phyloP scores from a whole-genome alignment of 2,113 vertebrate species.

The Crypturellus undulatus region DNA sequence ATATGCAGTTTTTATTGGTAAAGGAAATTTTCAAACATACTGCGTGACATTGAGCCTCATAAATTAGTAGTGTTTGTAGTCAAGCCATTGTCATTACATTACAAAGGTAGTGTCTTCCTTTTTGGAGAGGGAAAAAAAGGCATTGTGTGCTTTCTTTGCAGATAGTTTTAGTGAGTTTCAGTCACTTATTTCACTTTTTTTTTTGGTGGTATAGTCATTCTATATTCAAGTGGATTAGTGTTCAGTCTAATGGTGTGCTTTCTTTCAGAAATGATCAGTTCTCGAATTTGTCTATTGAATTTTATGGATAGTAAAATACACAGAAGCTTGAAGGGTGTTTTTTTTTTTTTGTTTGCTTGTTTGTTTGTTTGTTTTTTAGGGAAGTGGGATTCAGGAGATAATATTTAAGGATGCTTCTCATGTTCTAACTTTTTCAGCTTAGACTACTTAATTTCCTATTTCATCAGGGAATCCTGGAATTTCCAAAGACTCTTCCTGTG shows the following conservation, averaged over 20 bases:
- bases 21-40: not conserved
- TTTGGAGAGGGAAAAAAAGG: not conserved
- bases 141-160: not conserved
- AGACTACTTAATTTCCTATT: not conserved
- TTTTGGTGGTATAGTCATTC: not conserved
- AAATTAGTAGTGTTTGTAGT: not conserved
- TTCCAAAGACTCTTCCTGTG: not conserved
- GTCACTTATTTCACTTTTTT: not conserved
- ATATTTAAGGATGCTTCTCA: not conserved
- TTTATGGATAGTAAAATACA: not conserved
- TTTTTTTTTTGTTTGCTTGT: no score
- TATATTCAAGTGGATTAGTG: not conserved
- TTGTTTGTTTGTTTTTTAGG: not conserved
- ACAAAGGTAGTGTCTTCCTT: not conserved
- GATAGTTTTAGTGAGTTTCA: not conserved
- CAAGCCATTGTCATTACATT: not conserved
- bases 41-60: accelerated
- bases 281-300: not conserved
- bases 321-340: not conserved
- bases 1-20: not conserved
- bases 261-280: not conserved
- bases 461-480: not conserved
- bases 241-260: accelerated
- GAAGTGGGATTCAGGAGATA: not conserved
- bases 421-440: not conserved